These are phyloP conservation scores for Corythucha ciliata DNA, from an alignment of 2,888 invertebrate species.

Conservation along the genomic window DNA sequence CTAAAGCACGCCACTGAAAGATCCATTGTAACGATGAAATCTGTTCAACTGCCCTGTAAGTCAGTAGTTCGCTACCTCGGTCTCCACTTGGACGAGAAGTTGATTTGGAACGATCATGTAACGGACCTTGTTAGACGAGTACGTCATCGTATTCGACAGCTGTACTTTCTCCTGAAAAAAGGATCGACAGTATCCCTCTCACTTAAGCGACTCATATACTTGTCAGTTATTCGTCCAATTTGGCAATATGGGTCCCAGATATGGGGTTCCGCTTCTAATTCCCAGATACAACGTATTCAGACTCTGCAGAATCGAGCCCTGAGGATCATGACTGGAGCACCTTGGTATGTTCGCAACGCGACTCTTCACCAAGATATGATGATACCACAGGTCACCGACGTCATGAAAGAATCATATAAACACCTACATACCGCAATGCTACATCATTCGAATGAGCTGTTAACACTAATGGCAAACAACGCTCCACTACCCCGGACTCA, in stretches of 20 bases:
- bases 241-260: conserved; percentile 11
- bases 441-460: conserved; percentile 2
- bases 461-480: not conserved
- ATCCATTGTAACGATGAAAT: conserved; percentile 2
- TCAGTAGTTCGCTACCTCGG: conserved; percentile 10
- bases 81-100: conserved; percentile 1
- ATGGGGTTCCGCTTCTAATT: conserved; percentile 1
- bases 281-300: conserved; percentile 2
- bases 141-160: not conserved
- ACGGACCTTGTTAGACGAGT: not conserved
- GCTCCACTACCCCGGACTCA: conserved; percentile 1
- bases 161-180: not conserved
- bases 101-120: not conserved
- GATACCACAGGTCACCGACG: conserved; percentile 1
- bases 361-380: not conserved
- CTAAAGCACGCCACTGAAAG: too few species aligned
- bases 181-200: not conserved
- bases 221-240: conserved; percentile 2
- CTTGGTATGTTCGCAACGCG: conserved; percentile 8
- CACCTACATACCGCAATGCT: conserved; percentile 2
- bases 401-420: not conserved
- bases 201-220: not conserved
- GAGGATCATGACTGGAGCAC: conserved; percentile 3
- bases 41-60: too few species aligned
- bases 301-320: conserved; percentile 12